Percentiles rank a stretch among this genome's conserved stretches.
phyloP scores from a whole-genome alignment of 2,888 invertebrate genomes.

The Danaus chrysippus region DNA sequence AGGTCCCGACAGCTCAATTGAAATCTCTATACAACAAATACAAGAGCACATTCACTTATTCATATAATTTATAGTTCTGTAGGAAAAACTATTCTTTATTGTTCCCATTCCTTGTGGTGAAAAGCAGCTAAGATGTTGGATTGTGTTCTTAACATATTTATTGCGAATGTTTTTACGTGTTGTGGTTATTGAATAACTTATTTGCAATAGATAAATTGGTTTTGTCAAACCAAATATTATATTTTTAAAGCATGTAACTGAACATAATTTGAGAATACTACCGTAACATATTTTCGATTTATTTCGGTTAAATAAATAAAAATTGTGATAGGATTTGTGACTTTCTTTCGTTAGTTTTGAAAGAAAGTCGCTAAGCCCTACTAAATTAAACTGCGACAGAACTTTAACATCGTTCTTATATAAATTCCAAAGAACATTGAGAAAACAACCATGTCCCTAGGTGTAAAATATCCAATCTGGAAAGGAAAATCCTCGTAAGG shows the following conservation, averaged over 20 bases:
- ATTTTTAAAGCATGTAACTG: too few species aligned
- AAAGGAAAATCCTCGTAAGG: slow-evolving; percentile 20
- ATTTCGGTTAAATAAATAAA: too few species aligned
- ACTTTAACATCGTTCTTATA: background rate
- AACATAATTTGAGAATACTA: too few species aligned
- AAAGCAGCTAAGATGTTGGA: slow-evolving; percentile 1
- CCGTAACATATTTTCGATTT: too few species aligned
- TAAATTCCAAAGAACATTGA: background rate
- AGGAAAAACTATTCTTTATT: slow-evolving; percentile 3
- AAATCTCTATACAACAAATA: slow-evolving; percentile 24
- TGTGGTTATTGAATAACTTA: too few species aligned
- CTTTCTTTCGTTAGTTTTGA: background rate
- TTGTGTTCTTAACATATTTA: too few species aligned
- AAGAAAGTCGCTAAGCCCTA: background rate
- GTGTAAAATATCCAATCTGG: slow-evolving; percentile 1
- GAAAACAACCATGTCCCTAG: background rate
- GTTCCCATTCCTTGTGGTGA: background rate
- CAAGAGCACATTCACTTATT: slow-evolving; percentile 17
- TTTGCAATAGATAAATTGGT: too few species aligned
- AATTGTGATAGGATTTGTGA: too few species aligned
- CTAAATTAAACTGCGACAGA: background rate
- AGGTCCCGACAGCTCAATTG: slow-evolving; percentile 29
- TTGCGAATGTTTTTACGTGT: too few species aligned
- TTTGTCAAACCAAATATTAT: too few species aligned
- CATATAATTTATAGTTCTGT: slow-evolving; percentile 23